Percentiles rank a stretch among this genome's conserved stretches.
These are phyloP conservation scores for Hetaerina americana DNA, from an alignment of 1,140 invertebrate genomes.

Conservation along the genomic window DNA sequence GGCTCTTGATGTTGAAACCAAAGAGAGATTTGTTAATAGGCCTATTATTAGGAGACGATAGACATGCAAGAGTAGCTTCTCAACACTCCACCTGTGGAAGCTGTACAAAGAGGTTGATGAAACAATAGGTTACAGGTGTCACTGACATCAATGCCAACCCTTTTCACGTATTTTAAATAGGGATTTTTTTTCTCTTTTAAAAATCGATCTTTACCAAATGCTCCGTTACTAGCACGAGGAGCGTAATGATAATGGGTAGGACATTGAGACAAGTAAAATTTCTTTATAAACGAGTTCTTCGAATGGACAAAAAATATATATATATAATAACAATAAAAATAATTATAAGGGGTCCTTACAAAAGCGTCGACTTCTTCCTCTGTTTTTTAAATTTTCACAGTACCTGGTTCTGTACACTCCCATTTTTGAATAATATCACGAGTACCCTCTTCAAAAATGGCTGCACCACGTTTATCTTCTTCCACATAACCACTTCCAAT, in stretches of 20 bases:
- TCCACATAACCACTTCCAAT: not conserved
- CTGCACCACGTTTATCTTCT: not conserved
- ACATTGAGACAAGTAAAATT: not conserved
- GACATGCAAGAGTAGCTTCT: not conserved
- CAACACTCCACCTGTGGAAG: not conserved
- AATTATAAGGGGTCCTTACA: not conserved
- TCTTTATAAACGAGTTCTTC: not conserved
- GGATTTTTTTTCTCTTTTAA: not conserved
- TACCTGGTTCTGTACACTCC: not conserved
- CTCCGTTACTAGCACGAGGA: not conserved
- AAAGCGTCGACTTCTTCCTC: not conserved
- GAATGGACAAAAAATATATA: not conserved
- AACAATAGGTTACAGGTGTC: not conserved
- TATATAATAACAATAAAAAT: slow-evolving; percentile 1
- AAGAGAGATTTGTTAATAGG: not conserved
- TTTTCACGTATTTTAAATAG: not conserved
- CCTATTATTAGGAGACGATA: not conserved
- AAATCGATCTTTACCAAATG: not conserved
- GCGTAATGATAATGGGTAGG: not conserved
- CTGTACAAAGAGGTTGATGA: not conserved
- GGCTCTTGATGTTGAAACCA: not conserved
- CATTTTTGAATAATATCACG: not conserved
- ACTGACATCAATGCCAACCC: not conserved
- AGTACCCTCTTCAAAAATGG: not conserved
- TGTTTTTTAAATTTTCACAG: not conserved